A percentile compares a stretch with the other conserved stretches of the same genome.
Conservation (phyloP, 2,888 invertebrate genomes). For the Xestobium rufovillosum region DNA sequence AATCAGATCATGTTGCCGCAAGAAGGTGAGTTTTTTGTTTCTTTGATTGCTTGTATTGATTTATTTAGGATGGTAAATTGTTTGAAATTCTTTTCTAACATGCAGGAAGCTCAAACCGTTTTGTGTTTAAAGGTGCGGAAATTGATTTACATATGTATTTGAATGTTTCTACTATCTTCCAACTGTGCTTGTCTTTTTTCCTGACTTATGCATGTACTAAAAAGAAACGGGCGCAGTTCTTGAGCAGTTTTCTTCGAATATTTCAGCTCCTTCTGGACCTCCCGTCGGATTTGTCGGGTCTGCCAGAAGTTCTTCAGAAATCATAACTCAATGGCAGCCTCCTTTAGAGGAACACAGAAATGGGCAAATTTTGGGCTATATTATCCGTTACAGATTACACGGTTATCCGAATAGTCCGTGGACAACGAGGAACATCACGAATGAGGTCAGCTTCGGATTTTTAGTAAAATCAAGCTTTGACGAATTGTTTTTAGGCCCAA, state of each 20-base stretch:
- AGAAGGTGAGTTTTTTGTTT: conserved; percentile 65
- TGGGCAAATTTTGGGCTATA: conserved; percentile 90
- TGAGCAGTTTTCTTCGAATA: too few species aligned
- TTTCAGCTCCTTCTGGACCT: conserved; percentile 94
- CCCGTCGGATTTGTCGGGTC: conserved; percentile 93
- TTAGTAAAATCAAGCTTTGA: neutral
- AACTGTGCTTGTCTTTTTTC: too few species aligned
- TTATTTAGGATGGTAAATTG: conserved; percentile 32
- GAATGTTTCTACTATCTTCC: too few species aligned
- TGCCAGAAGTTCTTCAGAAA: conserved; percentile 88
- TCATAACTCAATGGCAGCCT: conserved; percentile 95
- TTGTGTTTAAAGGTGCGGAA: conserved; percentile 42
- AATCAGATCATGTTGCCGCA: conserved; percentile 88
- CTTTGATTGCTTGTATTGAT: neutral
- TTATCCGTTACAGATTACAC: conserved; percentile 81
- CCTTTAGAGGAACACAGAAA: conserved; percentile 92
- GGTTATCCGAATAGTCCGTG: conserved; percentile 91
- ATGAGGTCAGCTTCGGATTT: conserved; percentile 50
- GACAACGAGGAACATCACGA: conserved; percentile 86
- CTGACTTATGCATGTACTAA: too few species aligned
- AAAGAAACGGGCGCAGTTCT: too few species aligned
- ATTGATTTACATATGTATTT: too few species aligned
- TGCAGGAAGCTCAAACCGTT: conserved; percentile 41
- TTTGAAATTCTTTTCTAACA: conserved; percentile 35
- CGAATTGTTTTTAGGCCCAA: conserved; percentile 60